Evolutionary conservation across 2,888 invertebrate genomes (phyloP).

Genomic region (Pseudanteris insignis): DNA sequence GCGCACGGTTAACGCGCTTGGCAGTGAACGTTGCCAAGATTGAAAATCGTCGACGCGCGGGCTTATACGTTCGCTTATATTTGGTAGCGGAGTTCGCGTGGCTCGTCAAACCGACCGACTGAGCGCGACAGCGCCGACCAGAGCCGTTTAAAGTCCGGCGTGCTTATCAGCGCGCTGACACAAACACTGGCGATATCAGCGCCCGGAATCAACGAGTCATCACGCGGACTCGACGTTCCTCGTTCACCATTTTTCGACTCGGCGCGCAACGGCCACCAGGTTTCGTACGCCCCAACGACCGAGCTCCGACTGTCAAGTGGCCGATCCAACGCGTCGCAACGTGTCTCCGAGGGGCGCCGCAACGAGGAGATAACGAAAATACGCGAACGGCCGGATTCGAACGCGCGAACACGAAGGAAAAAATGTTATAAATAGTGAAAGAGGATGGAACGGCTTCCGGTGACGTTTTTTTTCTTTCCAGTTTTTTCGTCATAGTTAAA

Average conservation of each 20-base stretch:
- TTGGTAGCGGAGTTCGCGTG: background rate
- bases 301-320: constrained; percentile 1
- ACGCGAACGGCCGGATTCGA: background rate
- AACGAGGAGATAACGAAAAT: too few species aligned
- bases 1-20: background rate
- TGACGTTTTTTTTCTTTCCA: background rate
- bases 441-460: constrained; percentile 5
- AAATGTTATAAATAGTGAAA: constrained; percentile 15
- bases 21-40: constrained; percentile 5
- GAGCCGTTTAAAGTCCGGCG: background rate
- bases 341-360: too few species aligned
- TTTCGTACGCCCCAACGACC: background rate
- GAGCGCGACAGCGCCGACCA: background rate
- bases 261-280: background rate
- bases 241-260: too few species aligned
- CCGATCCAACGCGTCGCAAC: background rate
- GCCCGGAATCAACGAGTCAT: background rate
- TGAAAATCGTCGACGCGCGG: background rate
- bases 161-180: constrained; percentile 1
- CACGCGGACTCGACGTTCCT: constrained; percentile 1
- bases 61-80: background rate
- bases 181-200: background rate
- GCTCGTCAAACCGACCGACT: background rate
- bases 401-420: background rate
- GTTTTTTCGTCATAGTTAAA: too few species aligned